Conservation (phyloP, 37 sponge, comb jelly and placozoan genomes). For the Dysidea cf. avara region DNA sequence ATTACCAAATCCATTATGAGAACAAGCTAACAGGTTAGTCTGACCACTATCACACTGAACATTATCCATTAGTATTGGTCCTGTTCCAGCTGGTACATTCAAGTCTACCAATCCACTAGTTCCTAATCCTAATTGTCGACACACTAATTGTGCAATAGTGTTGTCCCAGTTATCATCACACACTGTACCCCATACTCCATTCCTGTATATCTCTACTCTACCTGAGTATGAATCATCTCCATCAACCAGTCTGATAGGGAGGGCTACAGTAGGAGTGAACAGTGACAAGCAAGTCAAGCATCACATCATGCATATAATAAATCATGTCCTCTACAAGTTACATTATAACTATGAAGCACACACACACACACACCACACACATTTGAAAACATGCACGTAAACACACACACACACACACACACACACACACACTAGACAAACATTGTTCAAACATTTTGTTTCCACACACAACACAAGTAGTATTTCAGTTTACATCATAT, state of each 20-base stretch:
- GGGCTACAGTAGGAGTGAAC: slow-evolving; percentile 35
- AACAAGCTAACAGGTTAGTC: too few species aligned
- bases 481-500: too few species aligned
- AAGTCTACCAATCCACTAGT: slow-evolving; percentile 1
- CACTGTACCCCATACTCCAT: slow-evolving; percentile 50
- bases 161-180: slow-evolving; percentile 62
- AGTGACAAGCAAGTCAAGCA: too few species aligned
- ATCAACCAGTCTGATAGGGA: slow-evolving; percentile 38
- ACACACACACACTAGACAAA: slow-evolving; percentile 2
- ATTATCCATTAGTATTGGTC: too few species aligned
- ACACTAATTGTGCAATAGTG: slow-evolving; percentile 40
- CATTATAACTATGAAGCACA: too few species aligned
- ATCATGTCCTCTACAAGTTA: too few species aligned
- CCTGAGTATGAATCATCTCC: slow-evolving; percentile 25
- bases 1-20: too few species aligned
- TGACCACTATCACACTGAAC: too few species aligned
- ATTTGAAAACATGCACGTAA: background rate
- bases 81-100: too few species aligned
- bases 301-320: too few species aligned
- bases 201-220: slow-evolving; percentile 51
- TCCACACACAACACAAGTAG: background rate
- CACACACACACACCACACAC: too few species aligned
- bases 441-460: background rate
- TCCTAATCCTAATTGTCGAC: slow-evolving; percentile 45
- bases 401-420: slow-evolving; percentile 6